Conservation (phyloP, 2,797 vertebrate species). For the Gadopsis bispinosus region DNA sequence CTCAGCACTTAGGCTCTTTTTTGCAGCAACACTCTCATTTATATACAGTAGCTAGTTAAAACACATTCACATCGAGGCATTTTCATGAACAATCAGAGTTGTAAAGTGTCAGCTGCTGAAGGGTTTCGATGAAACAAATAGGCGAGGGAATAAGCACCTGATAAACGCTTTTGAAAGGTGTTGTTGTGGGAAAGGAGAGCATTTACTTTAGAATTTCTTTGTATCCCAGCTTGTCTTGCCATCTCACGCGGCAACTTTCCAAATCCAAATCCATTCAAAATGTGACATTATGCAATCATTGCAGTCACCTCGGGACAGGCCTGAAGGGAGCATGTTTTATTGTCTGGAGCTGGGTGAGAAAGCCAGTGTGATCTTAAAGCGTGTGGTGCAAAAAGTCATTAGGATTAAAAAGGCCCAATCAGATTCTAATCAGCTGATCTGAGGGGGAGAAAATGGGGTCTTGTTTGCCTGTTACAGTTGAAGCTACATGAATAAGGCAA, state of each 20-base stretch:
- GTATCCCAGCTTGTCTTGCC: conserved; percentile 2
- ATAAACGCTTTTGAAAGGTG: conserved; percentile 26
- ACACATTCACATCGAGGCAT: conserved; percentile 38
- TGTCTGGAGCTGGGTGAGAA: conserved; percentile 57
- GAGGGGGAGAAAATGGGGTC: conserved; percentile 46
- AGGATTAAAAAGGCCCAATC: conserved; percentile 78
- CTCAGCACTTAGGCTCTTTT: conserved; percentile 67
- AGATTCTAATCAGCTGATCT: conserved; percentile 72
- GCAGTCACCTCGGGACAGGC: conserved; percentile 39
- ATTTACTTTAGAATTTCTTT: conserved; percentile 18
- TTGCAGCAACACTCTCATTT: conserved; percentile 42
- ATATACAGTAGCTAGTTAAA: conserved; percentile 37
- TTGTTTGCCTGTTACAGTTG: conserved; percentile 52
- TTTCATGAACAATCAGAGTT: conserved; percentile 49
- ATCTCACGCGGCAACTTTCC: conserved; percentile 15
- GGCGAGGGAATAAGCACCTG: conserved; percentile 31
- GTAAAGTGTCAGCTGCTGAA: conserved; percentile 42
- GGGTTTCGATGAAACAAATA: conserved; percentile 33
- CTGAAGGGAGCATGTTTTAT: conserved; percentile 43
- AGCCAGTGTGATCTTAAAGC: conserved; percentile 62
- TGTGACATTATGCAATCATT: conserved; percentile 39
- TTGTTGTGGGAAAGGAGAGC: conserved; percentile 1
- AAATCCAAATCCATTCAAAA: conserved; percentile 38
- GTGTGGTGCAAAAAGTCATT: conserved; percentile 72
- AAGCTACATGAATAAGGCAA: conserved; percentile 50